Percentiles rank a stretch among this genome's conserved stretches.
Evolutionary conservation across 2,888 invertebrate species (phyloP).

Genomic region (Leptopilina myrica): DNA sequence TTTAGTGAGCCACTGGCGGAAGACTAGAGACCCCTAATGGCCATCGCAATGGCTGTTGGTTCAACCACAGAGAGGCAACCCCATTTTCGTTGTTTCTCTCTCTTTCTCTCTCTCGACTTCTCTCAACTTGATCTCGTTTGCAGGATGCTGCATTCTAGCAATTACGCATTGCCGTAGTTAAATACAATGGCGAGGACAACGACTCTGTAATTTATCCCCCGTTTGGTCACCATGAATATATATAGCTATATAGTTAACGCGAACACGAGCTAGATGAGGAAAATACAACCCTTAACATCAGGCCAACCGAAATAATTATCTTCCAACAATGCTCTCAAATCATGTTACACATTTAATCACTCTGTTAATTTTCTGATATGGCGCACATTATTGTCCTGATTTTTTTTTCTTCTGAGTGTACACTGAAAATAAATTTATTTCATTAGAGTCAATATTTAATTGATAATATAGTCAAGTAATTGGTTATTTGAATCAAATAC

Average conservation of each 20-base stretch:
- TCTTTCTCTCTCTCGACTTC: conserved; percentile 56
- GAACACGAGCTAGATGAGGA: conserved; percentile 38
- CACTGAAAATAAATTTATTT: no score
- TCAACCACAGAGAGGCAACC: conserved; percentile 68
- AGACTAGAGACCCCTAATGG: conserved; percentile 74
- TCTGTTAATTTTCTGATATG: conserved; percentile 5
- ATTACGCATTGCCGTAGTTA: conserved; percentile 74
- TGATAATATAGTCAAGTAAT: no score
- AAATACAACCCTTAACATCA: conserved; percentile 41
- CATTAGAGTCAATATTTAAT: no score
- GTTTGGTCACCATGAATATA: conserved; percentile 55
- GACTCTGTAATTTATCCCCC: conserved; percentile 73
- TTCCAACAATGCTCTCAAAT: conserved; percentile 46
- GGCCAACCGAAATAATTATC: conserved; percentile 9
- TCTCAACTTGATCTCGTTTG: conserved; percentile 50
- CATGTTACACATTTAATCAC: conserved; percentile 50
- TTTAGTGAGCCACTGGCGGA: conserved; percentile 75
- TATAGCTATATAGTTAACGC: background rate
- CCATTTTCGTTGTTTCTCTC: conserved; percentile 52
- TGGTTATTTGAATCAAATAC: no score
- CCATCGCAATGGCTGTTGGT: conserved; percentile 70
- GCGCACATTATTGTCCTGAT: background rate
- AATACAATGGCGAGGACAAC: conserved; percentile 72
- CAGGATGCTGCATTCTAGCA: conserved; percentile 67
- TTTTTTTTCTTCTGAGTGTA: no score